Evolutionary conservation across 1,140 invertebrate species (phyloP).

Genomic region (Caerostris extrusa): DNA sequence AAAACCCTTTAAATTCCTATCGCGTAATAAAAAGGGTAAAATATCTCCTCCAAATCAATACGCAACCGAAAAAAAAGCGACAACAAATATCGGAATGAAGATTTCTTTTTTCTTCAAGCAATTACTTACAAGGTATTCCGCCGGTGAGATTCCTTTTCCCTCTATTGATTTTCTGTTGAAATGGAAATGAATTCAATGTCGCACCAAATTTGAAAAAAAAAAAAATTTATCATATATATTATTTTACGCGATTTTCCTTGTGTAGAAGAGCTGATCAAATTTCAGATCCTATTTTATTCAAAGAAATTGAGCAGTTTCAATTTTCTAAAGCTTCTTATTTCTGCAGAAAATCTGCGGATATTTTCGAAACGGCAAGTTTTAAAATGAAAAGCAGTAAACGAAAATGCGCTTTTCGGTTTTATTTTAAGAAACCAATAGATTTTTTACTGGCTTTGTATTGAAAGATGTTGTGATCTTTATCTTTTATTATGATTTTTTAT

Average conservation of each 20-base stretch:
- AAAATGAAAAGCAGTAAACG: background rate
- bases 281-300: background rate
- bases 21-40: background rate
- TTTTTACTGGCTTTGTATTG: background rate
- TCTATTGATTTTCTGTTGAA: conserved; percentile 19
- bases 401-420: background rate
- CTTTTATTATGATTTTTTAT: too few species aligned
- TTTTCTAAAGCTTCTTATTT: background rate
- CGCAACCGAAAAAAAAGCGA: background rate
- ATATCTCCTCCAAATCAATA: background rate
- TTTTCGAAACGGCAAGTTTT: background rate
- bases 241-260: background rate
- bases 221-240: background rate
- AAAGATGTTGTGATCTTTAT: background rate
- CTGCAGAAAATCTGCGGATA: background rate
- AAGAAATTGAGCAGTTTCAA: background rate
- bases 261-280: background rate
- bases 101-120: background rate
- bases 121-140: background rate
- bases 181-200: background rate
- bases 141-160: background rate
- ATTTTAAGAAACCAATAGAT: background rate
- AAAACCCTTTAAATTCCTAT: background rate
- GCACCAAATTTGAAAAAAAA: background rate
- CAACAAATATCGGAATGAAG: background rate